Base-by-base conservation (phyloP, 2,888 invertebrate genomes). In the Papilio demoleus region DNA sequence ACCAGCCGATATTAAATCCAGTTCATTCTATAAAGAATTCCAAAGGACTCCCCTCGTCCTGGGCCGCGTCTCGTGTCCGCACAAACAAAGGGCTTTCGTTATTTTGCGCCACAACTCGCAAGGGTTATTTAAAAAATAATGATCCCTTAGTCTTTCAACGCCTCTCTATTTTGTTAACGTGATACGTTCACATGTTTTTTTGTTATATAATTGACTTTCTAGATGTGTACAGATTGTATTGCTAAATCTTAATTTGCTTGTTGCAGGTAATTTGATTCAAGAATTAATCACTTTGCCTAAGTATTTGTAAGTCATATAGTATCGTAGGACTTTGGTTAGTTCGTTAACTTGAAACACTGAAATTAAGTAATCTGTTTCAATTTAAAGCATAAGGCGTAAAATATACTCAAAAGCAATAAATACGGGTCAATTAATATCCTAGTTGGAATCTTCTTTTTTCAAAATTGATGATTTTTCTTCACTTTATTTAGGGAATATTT, bases 1-100 rank as follows among this genome's bases (percentile, higher is more conserved):
- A 87, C 90, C 87, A 75, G 72, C 76, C 83, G 88, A 92, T 93
- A 93, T 92, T 92, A 93, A 92, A 92, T 92, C 91, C 87, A 90
- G 90, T 92, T 86, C 90, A 75, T 74, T 72, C 84, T 84, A 85
- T 85, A 86, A 87, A 86, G 88, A 90, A 90, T 90, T 88, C 88
- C 88, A 84, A 88, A 87, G 87, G 87, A 88, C 83, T 85, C 77
- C 73, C 78, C 75, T 74, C 65, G 76, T 77, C 78, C 78, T 76
- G 65, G 22, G 27, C 42, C 42, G n/a, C n/a, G 42, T 34, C 70
- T 71, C 73, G 70, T 60, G 68, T 65, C 63, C 40, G 67, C 70
- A 61, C 74, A 75, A 74, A 78, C 77, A 77, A 75, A 74, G 74
- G 76, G 67, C 66, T 69, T 71, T 73, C 61, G 65, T 42, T 69